phyloP scores from a whole-genome alignment of 1,140 invertebrate species.

The Parapsyche elsis region DNA sequence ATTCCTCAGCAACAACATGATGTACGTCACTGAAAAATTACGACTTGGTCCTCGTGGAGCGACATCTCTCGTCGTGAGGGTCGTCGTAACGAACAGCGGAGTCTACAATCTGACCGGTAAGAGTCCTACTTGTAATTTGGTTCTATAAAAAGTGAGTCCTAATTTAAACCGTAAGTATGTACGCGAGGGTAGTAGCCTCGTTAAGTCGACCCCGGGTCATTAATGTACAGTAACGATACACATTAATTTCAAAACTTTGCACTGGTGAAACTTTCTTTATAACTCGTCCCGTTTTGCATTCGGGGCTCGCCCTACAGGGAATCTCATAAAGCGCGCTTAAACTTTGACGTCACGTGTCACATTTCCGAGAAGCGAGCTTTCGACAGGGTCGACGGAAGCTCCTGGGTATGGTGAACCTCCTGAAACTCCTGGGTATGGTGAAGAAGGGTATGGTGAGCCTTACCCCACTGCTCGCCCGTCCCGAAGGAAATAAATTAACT shows the following conservation, averaged over 20 bases:
- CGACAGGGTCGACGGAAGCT: not conserved
- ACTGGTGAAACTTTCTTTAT: not conserved
- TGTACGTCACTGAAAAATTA: slow-evolving; percentile 72
- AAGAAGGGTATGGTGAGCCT: not conserved
- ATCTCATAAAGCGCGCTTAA: slow-evolving; percentile 22
- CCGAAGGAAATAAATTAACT: slow-evolving; percentile 44
- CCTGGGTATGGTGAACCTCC: not conserved
- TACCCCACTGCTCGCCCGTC: not conserved
- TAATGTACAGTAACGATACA: no score
- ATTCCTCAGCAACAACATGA: slow-evolving; percentile 71
- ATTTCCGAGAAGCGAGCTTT: not conserved
- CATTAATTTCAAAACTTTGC: no score
- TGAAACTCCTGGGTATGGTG: no score
- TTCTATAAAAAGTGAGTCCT: no score
- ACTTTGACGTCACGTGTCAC: slow-evolving; percentile 26
- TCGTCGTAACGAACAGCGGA: slow-evolving; percentile 71
- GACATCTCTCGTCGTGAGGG: slow-evolving; percentile 71
- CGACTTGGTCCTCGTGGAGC: slow-evolving; percentile 72
- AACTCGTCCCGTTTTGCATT: slow-evolving; percentile 9
- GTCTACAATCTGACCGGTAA: slow-evolving; percentile 75
- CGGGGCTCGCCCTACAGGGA: not conserved
- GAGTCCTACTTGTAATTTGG: slow-evolving; percentile 42
- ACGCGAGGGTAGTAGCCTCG: no score
- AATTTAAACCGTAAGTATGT: no score
- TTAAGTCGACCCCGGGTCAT: no score